Evolutionary conservation across 2,888 invertebrate genomes (phyloP), one percentile per base, ranked within the genome.

Genomic region (Bibio marci): DNA sequence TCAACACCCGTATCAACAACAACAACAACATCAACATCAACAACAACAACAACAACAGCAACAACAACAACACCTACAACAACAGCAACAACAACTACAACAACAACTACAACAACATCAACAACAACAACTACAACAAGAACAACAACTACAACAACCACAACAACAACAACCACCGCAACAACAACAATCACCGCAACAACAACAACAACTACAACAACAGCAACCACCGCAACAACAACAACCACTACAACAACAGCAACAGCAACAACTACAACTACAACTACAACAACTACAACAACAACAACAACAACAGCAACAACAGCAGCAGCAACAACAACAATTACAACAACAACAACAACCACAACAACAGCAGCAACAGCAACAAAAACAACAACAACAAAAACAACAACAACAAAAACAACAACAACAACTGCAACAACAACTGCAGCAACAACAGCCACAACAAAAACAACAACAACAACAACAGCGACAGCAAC

Each of bases 61-160:
- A n/a, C n/a, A n/a, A n/a, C n/a, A n/a, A n/a, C n/a, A n/a, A n/a
- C n/a, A n/a, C n/a, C n/a, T n/a, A n/a, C n/a, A n/a, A n/a, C 44
- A 47, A 27, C 50, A 48, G 30, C 53, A 52, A 37, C 53, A 52
- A 40, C 44, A 52, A 40, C 47, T 55, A 34, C 45, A 54, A 35
- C 54, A 55, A 35, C 52, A 56, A 50, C 57, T 27, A 12, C 34
- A 19, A 31, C 30, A 30, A 5, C 30, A 14, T 30, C 13, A 30
- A 12, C 30, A 8, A 30, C 13, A 13, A 17, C 32, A 15, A 15
- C 10, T 15, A 14, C n/a, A 15, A 15, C 15, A 3, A 32, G 15
- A n/a, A n/a, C n/a, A n/a, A n/a, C n/a, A n/a, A n/a, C n/a, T n/a
- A n/a, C n/a, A n/a, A n/a, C n/a, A n/a, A 30, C 30, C 4, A 7